Evolutionary conservation across 2,113 vertebrate genomes (phyloP).

Genomic region (Zootoca vivipara): DNA sequence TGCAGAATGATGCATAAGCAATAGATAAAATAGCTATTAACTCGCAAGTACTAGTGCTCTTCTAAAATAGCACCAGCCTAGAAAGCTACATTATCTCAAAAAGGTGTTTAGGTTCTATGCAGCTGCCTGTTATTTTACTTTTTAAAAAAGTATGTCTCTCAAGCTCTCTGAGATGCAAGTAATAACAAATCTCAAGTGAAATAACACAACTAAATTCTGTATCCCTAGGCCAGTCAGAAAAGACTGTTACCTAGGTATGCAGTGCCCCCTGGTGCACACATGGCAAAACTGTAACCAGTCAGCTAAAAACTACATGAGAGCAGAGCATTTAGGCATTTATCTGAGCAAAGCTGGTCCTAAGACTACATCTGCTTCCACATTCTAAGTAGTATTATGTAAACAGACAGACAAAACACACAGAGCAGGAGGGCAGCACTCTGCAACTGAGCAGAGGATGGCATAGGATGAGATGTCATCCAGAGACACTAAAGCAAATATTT

Average conservation of each 20-base stretch:
- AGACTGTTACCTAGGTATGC: background rate
- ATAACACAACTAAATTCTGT: background rate
- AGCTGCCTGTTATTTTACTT: background rate
- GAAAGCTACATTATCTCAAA: background rate
- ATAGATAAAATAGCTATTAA: background rate
- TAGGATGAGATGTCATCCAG: background rate
- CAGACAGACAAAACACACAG: background rate
- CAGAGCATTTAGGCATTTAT: background rate
- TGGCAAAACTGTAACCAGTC: background rate
- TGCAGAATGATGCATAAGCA: background rate
- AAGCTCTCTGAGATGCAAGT: background rate
- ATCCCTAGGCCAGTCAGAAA: background rate
- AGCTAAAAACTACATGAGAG: background rate
- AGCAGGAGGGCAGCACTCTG: background rate
- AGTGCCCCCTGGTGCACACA: slow-evolving; percentile 13
- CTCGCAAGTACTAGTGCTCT: background rate
- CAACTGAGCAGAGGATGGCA: background rate
- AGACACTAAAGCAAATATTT: background rate
- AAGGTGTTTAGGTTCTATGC: background rate
- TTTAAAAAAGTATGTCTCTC: background rate
- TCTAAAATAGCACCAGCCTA: background rate
- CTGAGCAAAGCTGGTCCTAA: background rate
- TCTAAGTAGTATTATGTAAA: background rate
- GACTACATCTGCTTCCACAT: background rate
- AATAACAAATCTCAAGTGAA: background rate